These are phyloP conservation scores for Progne subis DNA, from an alignment of 2,113 vertebrate genomes.

Conservation along the genomic window DNA sequence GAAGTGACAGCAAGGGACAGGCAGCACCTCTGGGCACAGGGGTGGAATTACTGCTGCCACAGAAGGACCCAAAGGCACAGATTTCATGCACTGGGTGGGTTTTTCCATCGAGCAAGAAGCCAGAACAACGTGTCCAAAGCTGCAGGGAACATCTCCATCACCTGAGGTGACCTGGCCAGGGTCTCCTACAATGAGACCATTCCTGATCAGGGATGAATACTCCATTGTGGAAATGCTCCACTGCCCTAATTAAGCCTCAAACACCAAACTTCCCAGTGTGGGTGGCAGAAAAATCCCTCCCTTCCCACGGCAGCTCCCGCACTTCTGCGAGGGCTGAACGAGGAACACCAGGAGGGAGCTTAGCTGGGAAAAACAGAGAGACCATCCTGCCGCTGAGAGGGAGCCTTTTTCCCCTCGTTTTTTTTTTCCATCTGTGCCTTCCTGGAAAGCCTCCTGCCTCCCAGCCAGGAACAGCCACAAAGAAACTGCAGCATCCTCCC, in stretches of 20 bases:
- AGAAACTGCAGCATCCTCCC: neutral
- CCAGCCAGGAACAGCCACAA: accelerated
- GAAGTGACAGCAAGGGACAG: neutral
- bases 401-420: accelerated
- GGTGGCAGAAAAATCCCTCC: neutral
- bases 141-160: neutral
- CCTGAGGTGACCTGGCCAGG: neutral
- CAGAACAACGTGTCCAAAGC: accelerated
- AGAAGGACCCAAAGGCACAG: neutral
- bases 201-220: neutral
- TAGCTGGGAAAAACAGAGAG: neutral
- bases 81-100: neutral
- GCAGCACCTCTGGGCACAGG: accelerated
- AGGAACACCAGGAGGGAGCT: neutral
- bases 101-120: neutral
- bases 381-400: neutral
- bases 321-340: accelerated
- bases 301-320: neutral
- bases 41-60: accelerated
- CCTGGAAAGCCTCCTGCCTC: neutral
- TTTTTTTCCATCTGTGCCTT: neutral
- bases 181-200: neutral
- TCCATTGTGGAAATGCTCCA: neutral
- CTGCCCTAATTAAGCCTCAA: neutral
- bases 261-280: accelerated